Percentiles rank a stretch among this genome's conserved stretches.
phyloP scores from a whole-genome alignment of 2,888 invertebrate genomes.

The Oxytorus armatus region DNA sequence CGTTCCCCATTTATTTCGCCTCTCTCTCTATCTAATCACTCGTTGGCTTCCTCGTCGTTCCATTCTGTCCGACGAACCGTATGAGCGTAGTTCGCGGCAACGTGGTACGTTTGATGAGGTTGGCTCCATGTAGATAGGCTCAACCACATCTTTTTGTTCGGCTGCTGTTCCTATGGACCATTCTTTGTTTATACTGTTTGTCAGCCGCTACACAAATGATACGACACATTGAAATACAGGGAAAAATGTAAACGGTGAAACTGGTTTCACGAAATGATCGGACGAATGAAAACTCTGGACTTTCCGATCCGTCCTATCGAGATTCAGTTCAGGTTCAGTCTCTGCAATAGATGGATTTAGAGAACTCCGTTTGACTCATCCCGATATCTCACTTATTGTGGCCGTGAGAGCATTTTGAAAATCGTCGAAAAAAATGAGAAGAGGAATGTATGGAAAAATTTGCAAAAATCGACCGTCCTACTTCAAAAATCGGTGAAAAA shows the following conservation, averaged over 20 bases:
- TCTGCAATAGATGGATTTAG: too few relatives aligned
- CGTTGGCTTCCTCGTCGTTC: slow-evolving; percentile 56
- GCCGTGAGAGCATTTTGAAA: too few relatives aligned
- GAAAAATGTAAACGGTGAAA: slow-evolving; percentile 10
- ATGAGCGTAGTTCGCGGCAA: slow-evolving; percentile 42
- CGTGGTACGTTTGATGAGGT: slow-evolving; percentile 55
- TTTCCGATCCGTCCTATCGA: not conserved
- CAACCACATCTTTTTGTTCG: slow-evolving; percentile 44
- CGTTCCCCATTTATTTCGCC: slow-evolving; percentile 56
- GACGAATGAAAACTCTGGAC: not conserved
- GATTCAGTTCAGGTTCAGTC: not conserved
- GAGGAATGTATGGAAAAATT: too few relatives aligned
- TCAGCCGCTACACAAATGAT: slow-evolving; percentile 6
- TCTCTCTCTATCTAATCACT: slow-evolving; percentile 51
- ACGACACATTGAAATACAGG: not conserved
- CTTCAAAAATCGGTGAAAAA: too few relatives aligned
- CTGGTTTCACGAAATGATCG: slow-evolving; percentile 10
- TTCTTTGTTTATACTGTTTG: slow-evolving; percentile 15
- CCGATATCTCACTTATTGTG: too few relatives aligned
- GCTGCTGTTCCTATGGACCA: slow-evolving; percentile 21
- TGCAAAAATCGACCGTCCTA: too few relatives aligned
- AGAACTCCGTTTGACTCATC: too few relatives aligned
- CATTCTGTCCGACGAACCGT: slow-evolving; percentile 52
- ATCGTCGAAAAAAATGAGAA: too few relatives aligned
- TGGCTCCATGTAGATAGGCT: slow-evolving; percentile 40